Percentiles rank a stretch among this genome's conserved stretches.
phyloP scores from a whole-genome alignment of 2,113 vertebrate genomes.

The Isurus oxyrinchus region DNA sequence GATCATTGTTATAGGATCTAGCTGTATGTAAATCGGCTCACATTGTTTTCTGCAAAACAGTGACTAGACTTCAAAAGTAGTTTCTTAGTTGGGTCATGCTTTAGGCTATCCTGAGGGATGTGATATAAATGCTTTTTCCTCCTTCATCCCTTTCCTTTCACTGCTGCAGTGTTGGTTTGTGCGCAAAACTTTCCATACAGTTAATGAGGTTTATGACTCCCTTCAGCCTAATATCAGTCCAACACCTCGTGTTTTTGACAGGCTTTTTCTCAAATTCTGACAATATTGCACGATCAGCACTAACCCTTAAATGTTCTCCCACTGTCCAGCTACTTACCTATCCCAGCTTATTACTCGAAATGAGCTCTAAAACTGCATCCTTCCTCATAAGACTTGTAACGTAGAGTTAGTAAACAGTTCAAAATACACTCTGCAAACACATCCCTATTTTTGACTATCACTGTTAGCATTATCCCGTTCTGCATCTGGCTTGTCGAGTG shows the following conservation, averaged over 20 bases:
- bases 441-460: neutral
- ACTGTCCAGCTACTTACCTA: neutral
- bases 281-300: neutral
- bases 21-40: neutral
- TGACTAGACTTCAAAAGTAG: neutral
- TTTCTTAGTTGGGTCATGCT: neutral
- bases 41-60: neutral
- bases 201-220: neutral
- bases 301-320: neutral
- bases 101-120: neutral
- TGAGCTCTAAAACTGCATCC: neutral
- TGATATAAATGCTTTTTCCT: neutral
- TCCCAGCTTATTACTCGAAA: neutral
- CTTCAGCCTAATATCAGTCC: neutral
- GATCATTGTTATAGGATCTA: neutral
- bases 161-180: neutral
- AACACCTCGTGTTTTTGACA: neutral
- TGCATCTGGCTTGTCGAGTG: neutral
- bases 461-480: too few species aligned
- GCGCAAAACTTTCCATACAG: neutral
- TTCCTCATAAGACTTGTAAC: neutral
- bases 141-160: neutral
- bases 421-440: neutral
- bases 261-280: neutral
- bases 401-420: neutral